Conservation (phyloP, 2,113 vertebrate genomes). For the Alectura lathami region DNA sequence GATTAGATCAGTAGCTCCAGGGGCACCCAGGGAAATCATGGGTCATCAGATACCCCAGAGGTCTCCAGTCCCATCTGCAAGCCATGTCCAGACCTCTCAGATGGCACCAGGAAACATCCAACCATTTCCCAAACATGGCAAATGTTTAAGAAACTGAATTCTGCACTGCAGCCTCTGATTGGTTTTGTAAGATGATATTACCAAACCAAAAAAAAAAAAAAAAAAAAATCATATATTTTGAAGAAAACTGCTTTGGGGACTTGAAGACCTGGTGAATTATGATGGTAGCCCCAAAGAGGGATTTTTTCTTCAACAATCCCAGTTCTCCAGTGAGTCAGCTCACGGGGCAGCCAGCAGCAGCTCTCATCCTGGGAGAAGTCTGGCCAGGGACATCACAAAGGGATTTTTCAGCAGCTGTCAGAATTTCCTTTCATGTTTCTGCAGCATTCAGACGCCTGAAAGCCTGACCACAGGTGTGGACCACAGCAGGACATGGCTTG, state of each 20-base stretch:
- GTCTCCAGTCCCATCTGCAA: not conserved
- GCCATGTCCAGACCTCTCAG: not conserved
- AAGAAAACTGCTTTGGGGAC: not conserved
- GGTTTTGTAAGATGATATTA: not conserved
- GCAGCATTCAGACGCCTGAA: not conserved
- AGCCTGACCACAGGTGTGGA: not conserved
- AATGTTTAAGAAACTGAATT: not conserved
- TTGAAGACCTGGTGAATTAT: not conserved
- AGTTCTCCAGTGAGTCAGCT: not conserved
- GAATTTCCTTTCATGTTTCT: not conserved
- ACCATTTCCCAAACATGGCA: not conserved
- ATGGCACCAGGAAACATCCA: accelerated
- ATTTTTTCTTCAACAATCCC: not conserved
- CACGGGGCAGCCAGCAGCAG: not conserved
- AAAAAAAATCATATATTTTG: not conserved
- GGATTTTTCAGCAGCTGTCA: slow-evolving; percentile 36
- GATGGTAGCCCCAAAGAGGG: not conserved
- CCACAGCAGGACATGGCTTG: not conserved
- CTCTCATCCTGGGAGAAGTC: not conserved
- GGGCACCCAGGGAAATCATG: not conserved
- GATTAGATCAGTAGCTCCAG: not conserved
- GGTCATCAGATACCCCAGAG: not conserved
- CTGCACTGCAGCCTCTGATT: not conserved
- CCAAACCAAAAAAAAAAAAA: not conserved
- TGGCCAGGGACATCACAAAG: not conserved